Conservation (phyloP, 2,113 vertebrate genomes). For the Colossoma macropomum region DNA sequence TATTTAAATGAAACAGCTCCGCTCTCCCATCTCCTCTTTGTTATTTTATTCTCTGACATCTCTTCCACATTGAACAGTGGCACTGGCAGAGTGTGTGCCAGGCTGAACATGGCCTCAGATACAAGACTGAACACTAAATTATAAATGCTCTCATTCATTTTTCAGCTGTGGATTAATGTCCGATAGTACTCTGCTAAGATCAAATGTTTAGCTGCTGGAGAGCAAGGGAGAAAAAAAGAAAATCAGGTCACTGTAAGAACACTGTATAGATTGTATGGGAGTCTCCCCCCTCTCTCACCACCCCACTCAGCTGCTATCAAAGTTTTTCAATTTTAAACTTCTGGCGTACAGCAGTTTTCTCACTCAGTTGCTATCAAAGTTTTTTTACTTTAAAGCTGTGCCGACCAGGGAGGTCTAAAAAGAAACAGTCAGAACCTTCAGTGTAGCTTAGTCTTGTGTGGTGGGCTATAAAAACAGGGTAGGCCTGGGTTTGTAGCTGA, state of each 20-base stretch:
- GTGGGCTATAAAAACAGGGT: not conserved
- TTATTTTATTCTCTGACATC: slow-evolving; percentile 46
- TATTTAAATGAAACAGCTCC: slow-evolving; percentile 51
- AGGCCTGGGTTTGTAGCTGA: not conserved
- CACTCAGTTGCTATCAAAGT: slow-evolving; percentile 7
- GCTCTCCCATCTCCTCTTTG: slow-evolving; percentile 39
- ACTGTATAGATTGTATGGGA: slow-evolving; percentile 7
- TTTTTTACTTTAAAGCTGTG: not conserved
- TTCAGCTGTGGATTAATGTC: slow-evolving; percentile 55
- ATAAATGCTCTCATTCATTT: slow-evolving; percentile 59
- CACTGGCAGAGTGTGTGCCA: slow-evolving; percentile 16
- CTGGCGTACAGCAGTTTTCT: not conserved
- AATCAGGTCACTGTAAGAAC: slow-evolving; percentile 49
- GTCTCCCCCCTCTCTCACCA: not conserved
- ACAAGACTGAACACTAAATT: slow-evolving; percentile 53
- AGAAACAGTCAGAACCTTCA: not conserved
- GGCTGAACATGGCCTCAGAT: slow-evolving; percentile 20
- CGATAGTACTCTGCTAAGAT: slow-evolving; percentile 46
- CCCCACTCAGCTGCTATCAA: slow-evolving; percentile 4
- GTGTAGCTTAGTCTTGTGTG: not conserved
- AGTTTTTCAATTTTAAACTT: slow-evolving; percentile 22
- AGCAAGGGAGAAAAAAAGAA: slow-evolving; percentile 3
- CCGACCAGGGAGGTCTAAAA: slow-evolving; percentile 12
- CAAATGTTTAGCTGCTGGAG: slow-evolving; percentile 48
- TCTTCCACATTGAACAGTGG: slow-evolving; percentile 42